Percentiles rank a stretch among this genome's conserved stretches.
These are phyloP conservation scores for Drosophila anomelani DNA, from an alignment of 2,888 invertebrate genomes.

Conservation along the genomic window DNA sequence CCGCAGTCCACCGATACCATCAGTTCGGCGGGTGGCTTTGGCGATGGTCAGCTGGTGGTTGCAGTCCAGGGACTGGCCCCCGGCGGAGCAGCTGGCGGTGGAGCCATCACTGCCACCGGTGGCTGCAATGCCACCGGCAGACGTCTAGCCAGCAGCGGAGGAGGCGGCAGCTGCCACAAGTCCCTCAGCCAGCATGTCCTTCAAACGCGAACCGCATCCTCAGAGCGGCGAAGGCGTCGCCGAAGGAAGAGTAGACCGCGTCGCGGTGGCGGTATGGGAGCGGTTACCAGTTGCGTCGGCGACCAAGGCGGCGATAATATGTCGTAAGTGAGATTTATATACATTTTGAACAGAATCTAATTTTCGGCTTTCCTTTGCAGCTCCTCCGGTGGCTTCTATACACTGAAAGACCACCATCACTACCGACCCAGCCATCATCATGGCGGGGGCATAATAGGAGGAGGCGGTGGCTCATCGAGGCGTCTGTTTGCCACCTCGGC, in stretches of 20 bases:
- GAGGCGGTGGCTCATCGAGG: slow-evolving; percentile 57
- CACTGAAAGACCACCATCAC: slow-evolving; percentile 78
- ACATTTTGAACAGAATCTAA: not conserved
- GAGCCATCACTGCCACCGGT: slow-evolving; percentile 49
- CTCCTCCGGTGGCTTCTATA: slow-evolving; percentile 82
- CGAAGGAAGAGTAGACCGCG: slow-evolving; percentile 83
- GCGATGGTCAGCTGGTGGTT: slow-evolving; percentile 82
- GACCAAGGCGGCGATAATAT: slow-evolving; percentile 81
- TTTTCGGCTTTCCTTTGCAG: slow-evolving; percentile 52
- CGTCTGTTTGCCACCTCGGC: slow-evolving; percentile 81
- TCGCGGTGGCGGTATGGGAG: slow-evolving; percentile 76
- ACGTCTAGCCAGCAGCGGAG: slow-evolving; percentile 82
- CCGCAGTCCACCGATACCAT: slow-evolving; percentile 82
- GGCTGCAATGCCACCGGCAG: slow-evolving; percentile 83
- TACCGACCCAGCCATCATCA: slow-evolving; percentile 66
- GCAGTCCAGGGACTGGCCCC: slow-evolving; percentile 75
- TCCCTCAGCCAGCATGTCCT: slow-evolving; percentile 84
- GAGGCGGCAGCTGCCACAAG: slow-evolving; percentile 77
- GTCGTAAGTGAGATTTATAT: slow-evolving; percentile 73
- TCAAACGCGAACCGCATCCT: slow-evolving; percentile 83
- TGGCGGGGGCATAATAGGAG: slow-evolving; percentile 45
- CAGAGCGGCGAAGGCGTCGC: slow-evolving; percentile 82
- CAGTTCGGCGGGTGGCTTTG: slow-evolving; percentile 83
- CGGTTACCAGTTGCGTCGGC: slow-evolving; percentile 79
- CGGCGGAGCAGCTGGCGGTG: not conserved